Evolutionary conservation across 2,113 vertebrate genomes (phyloP), one percentile per base, ranked within the genome.

Genomic region (Sinosuthora webbiana): DNA sequence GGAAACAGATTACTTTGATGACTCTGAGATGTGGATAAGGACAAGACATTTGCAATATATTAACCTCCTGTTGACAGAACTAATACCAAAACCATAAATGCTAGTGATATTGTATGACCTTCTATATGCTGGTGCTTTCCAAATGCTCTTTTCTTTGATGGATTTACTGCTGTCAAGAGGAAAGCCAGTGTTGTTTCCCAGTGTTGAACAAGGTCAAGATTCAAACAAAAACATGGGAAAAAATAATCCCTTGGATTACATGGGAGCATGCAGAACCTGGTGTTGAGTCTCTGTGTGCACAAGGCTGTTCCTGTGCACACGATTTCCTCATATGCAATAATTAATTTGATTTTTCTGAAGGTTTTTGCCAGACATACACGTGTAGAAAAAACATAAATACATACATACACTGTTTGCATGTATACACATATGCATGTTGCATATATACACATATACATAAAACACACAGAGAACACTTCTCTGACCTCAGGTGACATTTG

Each of bases 31-130:
- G 1, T 3, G 3, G 60, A 81, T 14, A 86, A 83, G 21, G n/a
- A 73, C 33, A 87, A 30, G 37, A 69, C 22, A 39, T 49, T 86
- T 89, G 59, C 0, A 0, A 31, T 19, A 82, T 31, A 42, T 21
- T 59, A 75, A 90, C 47, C 80, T 75, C 44, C 23, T 33, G 18
- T 16, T 74, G 76, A 80, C 55, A 93, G 44, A 91, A 88, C 50
- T 64, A 60, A 68, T n/a, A n/a, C 22, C 31, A 45, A 75, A 95
- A 71, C 1, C 17, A 82, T 18, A 64, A 91, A 93, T 39, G 18
- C 13, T 33, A 24, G 13, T 62, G 89, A n/a, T 18, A 47, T 9
- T 83, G 31, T 39, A 55, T 85, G 28, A 82, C 49, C 53, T 89
- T 69, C 77, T 69, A 17, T 3, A 45, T 12, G 47, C 28, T 82